A percentile compares a stretch with the other conserved stretches of the same genome.
Evolutionary conservation across 35 echinoderm and acorn worm genomes (phyloP).

Genomic region (Strongylocentrotus purpuratus): DNA sequence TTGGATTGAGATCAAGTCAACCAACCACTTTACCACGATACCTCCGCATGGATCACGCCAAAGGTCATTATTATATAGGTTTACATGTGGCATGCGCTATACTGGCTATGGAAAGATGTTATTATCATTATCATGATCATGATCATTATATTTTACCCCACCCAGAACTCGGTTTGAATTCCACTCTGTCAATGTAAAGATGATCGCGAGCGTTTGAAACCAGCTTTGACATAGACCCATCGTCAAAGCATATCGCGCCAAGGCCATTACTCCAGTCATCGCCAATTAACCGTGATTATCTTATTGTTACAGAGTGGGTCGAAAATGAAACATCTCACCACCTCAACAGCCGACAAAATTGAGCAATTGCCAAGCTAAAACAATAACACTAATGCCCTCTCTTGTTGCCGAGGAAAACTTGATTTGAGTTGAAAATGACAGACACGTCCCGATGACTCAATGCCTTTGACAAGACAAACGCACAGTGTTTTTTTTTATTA

Average conservation of each 20-base stretch:
- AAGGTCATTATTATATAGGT: too few relatives aligned
- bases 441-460: background rate
- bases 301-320: conserved; percentile 2
- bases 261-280: background rate
- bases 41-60: too few relatives aligned
- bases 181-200: background rate
- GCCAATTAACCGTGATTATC: conserved; percentile 1
- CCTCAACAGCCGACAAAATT: conserved; percentile 8
- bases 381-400: background rate
- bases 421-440: background rate
- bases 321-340: background rate
- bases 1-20: too few relatives aligned
- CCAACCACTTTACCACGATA: too few relatives aligned
- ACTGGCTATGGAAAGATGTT: background rate
- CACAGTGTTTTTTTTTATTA: background rate
- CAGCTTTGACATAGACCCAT: background rate
- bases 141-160: background rate
- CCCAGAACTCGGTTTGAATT: background rate
- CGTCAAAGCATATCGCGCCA: background rate
- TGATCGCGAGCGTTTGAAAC: background rate
- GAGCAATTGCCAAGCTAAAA: conserved; percentile 17
- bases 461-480: background rate
- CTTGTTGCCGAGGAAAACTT: background rate
- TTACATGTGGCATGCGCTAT: too few relatives aligned
- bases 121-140: background rate